phyloP scores from a whole-genome alignment of 1,140 invertebrate genomes.

The Drosophila santomea region DNA sequence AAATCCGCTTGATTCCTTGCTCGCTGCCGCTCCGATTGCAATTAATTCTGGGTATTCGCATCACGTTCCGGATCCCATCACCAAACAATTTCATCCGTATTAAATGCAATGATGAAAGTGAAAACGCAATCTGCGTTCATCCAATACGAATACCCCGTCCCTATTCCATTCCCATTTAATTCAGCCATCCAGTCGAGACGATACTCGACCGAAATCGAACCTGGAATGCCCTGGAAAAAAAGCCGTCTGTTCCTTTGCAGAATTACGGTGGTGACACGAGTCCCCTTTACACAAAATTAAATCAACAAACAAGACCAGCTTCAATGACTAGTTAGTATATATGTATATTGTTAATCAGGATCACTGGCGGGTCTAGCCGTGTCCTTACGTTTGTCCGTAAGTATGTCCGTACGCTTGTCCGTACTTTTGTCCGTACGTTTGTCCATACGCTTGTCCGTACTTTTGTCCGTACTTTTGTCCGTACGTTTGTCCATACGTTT shows the following conservation, averaged over 20 bases:
- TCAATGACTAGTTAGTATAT: too few relatives aligned
- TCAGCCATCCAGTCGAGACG: conserved; percentile 4
- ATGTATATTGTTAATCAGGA: too few relatives aligned
- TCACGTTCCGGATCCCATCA: conserved; percentile 77
- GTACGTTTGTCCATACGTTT: too few relatives aligned
- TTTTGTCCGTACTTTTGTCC: too few relatives aligned
- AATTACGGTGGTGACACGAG: too few relatives aligned
- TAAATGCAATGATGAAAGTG: conserved; percentile 77
- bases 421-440: too few relatives aligned
- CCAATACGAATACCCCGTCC: neutral
- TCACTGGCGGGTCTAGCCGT: too few relatives aligned
- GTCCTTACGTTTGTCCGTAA: too few relatives aligned
- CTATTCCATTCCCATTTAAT: conserved; percentile 1
- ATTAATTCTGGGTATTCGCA: conserved; percentile 77
- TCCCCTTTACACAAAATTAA: too few relatives aligned
- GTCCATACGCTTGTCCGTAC: too few relatives aligned
- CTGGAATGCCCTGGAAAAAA: conserved; percentile 6
- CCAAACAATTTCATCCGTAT: conserved; percentile 83
- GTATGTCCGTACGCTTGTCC: too few relatives aligned
- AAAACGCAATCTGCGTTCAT: conserved; percentile 54
- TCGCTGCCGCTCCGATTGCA: conserved; percentile 54
- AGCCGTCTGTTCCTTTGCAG: neutral
- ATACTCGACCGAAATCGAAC: conserved; percentile 8
- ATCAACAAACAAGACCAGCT: too few relatives aligned
- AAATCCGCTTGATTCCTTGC: conserved; percentile 38